Conservation (phyloP, 2,888 invertebrate genomes). For the Drosophila kanekoi region DNA sequence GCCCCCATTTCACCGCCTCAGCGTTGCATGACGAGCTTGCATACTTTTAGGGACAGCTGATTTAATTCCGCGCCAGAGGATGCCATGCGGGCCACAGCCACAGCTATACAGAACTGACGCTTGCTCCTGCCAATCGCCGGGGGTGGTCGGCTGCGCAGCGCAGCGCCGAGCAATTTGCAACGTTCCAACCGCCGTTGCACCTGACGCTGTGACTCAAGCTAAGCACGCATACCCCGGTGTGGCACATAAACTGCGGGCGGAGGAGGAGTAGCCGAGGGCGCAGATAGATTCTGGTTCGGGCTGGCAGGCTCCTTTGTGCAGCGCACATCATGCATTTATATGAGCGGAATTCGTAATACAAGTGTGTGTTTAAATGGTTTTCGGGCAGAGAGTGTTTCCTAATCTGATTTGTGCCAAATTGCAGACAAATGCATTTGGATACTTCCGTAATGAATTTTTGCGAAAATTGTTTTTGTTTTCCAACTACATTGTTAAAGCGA, state of each 20-base stretch:
- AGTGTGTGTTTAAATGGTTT: conserved; percentile 36
- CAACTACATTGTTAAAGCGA: not conserved
- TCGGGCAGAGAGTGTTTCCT: conserved; percentile 24
- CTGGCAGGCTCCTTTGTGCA: conserved; percentile 2
- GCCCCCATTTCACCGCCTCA: conserved; percentile 35
- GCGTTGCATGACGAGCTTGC: conserved; percentile 75
- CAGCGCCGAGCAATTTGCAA: conserved; percentile 52
- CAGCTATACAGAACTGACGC: conserved; percentile 8
- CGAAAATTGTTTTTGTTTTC: not conserved
- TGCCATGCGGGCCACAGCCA: conserved; percentile 21
- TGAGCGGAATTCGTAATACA: conserved; percentile 41
- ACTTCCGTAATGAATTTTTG: not conserved
- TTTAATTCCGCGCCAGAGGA: conserved; percentile 64
- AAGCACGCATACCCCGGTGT: conserved; percentile 31
- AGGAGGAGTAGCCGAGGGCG: not conserved
- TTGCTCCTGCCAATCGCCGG: conserved; percentile 32
- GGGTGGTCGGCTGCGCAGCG: conserved; percentile 29
- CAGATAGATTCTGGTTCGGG: not conserved
- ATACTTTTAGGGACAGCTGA: conserved; percentile 74
- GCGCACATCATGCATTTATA: conserved; percentile 42
- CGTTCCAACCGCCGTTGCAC: conserved; percentile 50
- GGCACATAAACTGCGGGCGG: not conserved
- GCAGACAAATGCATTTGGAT: conserved; percentile 20
- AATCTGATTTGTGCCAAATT: conserved; percentile 42
- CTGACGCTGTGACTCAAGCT: conserved; percentile 41